These are phyloP conservation scores for Falco concolor DNA, from an alignment of 2,797 vertebrate genomes.

Conservation along the genomic window DNA sequence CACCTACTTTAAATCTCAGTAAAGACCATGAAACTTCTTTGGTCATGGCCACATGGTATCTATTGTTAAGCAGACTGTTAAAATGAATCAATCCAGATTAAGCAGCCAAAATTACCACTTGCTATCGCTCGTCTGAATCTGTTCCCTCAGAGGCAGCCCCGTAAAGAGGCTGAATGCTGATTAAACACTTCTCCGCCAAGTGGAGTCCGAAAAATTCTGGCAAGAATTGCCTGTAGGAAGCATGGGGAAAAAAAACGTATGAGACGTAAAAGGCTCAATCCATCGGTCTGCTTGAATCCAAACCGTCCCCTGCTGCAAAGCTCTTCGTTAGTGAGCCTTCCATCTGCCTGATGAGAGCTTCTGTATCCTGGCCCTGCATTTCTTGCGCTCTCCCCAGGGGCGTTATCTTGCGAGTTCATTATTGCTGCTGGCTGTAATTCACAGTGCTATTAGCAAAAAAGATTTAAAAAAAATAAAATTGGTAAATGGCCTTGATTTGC, in stretches of 20 bases:
- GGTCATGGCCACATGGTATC: neutral
- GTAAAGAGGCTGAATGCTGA: neutral
- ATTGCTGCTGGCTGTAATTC: neutral
- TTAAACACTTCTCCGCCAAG: neutral
- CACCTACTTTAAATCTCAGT: neutral
- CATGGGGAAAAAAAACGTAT: fast-evolving
- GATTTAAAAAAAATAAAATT: neutral
- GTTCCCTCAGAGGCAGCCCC: neutral
- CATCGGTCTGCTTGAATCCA: neutral
- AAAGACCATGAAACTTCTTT: neutral
- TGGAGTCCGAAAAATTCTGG: neutral
- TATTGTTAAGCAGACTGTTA: neutral
- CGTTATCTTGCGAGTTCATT: neutral
- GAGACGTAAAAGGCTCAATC: neutral
- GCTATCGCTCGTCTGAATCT: neutral
- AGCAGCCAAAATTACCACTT: conserved; percentile 43
- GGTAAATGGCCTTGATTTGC: neutral
- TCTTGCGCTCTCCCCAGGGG: neutral
- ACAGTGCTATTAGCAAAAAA: neutral
- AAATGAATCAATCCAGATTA: conserved; percentile 21
- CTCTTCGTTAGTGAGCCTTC: neutral
- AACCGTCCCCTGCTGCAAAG: neutral
- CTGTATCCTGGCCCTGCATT: neutral
- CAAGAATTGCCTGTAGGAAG: neutral
- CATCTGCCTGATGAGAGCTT: neutral